Evolutionary conservation across 2,797 vertebrate species (phyloP).

Genomic region (Vireo griseus): DNA sequence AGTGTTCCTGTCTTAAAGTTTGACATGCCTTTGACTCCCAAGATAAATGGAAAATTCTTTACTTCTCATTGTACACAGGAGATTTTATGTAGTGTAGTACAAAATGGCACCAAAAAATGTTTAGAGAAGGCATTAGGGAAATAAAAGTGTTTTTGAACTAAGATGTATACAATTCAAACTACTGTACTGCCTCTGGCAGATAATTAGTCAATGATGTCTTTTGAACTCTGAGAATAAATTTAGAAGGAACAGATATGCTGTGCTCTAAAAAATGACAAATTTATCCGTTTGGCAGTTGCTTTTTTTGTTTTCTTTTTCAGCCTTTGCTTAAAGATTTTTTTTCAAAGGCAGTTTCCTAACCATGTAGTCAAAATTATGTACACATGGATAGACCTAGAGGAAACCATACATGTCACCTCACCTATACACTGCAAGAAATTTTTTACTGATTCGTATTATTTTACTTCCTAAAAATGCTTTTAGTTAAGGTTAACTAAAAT

Average conservation of each 20-base stretch:
- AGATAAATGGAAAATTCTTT: not conserved
- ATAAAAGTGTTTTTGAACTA: not conserved
- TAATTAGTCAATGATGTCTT: slow-evolving; percentile 26
- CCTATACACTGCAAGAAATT: not conserved
- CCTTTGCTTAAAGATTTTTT: not conserved
- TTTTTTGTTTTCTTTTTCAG: not conserved
- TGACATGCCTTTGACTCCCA: not conserved
- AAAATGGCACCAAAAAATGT: not conserved
- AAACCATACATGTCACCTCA: not conserved
- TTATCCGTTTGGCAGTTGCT: not conserved
- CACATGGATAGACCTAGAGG: not conserved
- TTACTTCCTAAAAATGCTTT: slow-evolving; percentile 24
- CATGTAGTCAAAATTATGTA: not conserved
- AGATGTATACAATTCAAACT: not conserved
- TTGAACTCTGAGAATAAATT: slow-evolving; percentile 22
- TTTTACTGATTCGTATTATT: slow-evolving; percentile 8
- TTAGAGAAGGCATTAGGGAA: not conserved
- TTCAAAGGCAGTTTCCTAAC: not conserved
- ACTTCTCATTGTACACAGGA: not conserved
- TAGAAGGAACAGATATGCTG: not conserved
- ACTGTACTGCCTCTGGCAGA: not conserved
- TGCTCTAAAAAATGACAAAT: not conserved
- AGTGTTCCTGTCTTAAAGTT: not conserved
- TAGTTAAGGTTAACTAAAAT: not conserved
- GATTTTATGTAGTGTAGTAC: not conserved